Base-by-base conservation (phyloP, 2,888 invertebrate species). In the Eumacrocentrus americanus region DNA sequence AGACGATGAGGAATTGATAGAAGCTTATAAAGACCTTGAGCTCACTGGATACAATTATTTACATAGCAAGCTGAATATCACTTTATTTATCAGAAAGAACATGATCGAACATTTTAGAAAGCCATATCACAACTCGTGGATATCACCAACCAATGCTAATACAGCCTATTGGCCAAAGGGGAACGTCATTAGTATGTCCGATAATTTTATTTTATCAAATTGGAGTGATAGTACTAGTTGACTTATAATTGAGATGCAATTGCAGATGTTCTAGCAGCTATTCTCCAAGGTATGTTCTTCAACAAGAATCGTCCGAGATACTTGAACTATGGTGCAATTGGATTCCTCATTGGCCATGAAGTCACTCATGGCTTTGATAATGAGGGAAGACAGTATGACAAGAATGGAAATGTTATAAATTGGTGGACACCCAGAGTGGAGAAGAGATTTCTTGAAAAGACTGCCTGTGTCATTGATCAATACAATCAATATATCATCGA, bases 181-280 rank as follows among this genome's bases (percentile, higher is more conserved):
- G n/a, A n/a, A n/a, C n/a, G 52, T 65, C 82, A 55, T 81, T 81
- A 3, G 71, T 75, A 22, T 83, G 34, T 79, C 82, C 2, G 81
- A 82, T 14, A 74, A 80, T 12, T 82, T 83, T 1, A 2, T 42
- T 11, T 11, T 11, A 11, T 2, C 11, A n/a, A n/a, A n/a, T n/a
- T n/a, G n/a, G n/a, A n/a, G n/a, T n/a, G n/a, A n/a, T n/a, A n/a
- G n/a, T n/a, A n/a, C n/a, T n/a, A n/a, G n/a, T n/a, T n/a, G n/a
- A n/a, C n/a, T n/a, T n/a, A n/a, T n/a, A n/a, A n/a, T n/a, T n/a
- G n/a, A n/a, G n/a, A n/a, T n/a, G n/a, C n/a, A n/a, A n/a, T 20
- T 18, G 0, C 18, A 42, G 18, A 18, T 2, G 3, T 47, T 20
- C 12, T 22, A 12, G 52, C 52, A 9, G 38, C 38, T 6, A 20